Percentiles rank a stretch among this genome's conserved stretches.
Conservation (phyloP, 1,140 invertebrate species). For the Agrilus planipennis region DNA sequence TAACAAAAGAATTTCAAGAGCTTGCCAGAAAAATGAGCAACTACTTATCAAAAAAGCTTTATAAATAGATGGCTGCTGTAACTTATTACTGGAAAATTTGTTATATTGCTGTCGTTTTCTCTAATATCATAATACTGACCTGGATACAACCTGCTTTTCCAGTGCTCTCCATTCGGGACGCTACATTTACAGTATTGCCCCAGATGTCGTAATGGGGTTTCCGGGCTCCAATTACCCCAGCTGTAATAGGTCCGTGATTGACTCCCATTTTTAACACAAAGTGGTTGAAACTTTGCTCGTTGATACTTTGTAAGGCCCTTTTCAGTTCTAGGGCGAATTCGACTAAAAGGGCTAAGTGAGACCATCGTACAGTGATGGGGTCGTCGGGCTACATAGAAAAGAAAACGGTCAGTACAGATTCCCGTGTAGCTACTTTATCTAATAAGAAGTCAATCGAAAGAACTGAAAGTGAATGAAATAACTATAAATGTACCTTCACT, state of each 20-base stretch:
- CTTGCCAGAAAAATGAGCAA: no score
- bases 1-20: background rate
- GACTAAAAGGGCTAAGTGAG: constrained; percentile 70
- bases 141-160: constrained; percentile 91
- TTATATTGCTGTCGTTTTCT: no score
- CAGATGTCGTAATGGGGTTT: constrained; percentile 96
- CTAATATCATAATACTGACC: constrained; percentile 41
- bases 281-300: constrained; percentile 92
- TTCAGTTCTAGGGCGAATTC: constrained; percentile 86
- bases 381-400: constrained; percentile 46
- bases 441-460: background rate
- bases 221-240: constrained; percentile 85
- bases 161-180: constrained; percentile 92
- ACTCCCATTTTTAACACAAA: constrained; percentile 92
- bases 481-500: constrained; percentile 41
- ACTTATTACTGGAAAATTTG: no score
- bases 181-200: constrained; percentile 94
- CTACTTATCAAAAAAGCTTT: no score
- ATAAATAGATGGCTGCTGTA: no score
- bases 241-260: constrained; percentile 90
- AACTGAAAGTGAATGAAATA: constrained; percentile 1
- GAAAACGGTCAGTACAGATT: constrained; percentile 1
- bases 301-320: constrained; percentile 77
- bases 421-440: background rate
- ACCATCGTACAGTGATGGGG: constrained; percentile 62